Evolutionary conservation across 2,888 invertebrate genomes (phyloP), one percentile per base, ranked within the genome.

Genomic region (Petrolisthes cinctipes): DNA sequence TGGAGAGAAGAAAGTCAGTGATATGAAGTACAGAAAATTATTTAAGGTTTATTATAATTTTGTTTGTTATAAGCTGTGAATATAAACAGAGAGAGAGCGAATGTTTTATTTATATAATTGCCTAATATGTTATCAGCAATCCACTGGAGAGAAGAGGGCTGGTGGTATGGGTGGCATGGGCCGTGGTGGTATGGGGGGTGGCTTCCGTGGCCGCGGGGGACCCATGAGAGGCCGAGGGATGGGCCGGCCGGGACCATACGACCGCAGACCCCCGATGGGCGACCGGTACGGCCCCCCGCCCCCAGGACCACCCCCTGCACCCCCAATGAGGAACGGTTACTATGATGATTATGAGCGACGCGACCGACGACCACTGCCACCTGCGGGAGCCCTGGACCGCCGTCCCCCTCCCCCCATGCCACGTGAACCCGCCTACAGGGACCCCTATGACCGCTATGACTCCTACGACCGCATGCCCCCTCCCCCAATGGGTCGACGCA

Each of bases 161-260:
- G 91, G 91, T 20, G 91, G 91, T 17, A 90, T 91, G 83, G 90
- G 91, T 82, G 90, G 91, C 20, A 84, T 86, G 87, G 81, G 91
- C 61, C 86, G 91, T n/a, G 73, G 88, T 23, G 90, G 91, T 9
- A 82, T 90, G 89, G 89, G 89, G 37, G 81, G 86, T 20, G 88
- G 90, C 4, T 89, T 89, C 86, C 82, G 87, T 71, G 89, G 90
- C 9, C 87, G 89, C 56, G 87, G 86, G 73, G 91, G 91, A 4
- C 91, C 90, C 37, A 91, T 91, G 91, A 86, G 91, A 56, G 89
- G 91, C 75, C 94, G 94, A 51, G 93, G 94, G 91, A 93, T 93
- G 92, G 93, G 93, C 90, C 92, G 93, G 90, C 93, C 93, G 91
- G 92, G 93, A 91, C 83, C 88, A 78, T 87, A 87, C 71, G 87